Evolutionary conservation across 1,140 invertebrate genomes (phyloP), one percentile per base, ranked within the genome.

Genomic region (Microplitis demolitor): DNA sequence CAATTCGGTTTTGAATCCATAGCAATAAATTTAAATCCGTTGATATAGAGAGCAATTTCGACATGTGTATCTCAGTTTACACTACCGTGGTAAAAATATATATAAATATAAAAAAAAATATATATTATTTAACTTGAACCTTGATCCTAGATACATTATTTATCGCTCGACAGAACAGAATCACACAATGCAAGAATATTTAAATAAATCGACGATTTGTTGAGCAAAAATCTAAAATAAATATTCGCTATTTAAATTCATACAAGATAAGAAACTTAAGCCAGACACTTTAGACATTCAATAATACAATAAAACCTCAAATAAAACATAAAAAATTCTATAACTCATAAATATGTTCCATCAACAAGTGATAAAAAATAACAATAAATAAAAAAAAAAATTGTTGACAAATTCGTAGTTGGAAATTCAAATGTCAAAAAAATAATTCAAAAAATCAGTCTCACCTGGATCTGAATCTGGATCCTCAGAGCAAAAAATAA

Each of bases 101-200:
- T 16, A n/a, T 6, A 54, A 5, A 54, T 14, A 54, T 14, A 74
- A 51, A 8, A 34, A 51, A 73, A 68, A 77, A 76, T 76, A 71
- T 76, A 45, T 73, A 70, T 64, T 74, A 78, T 77, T 67, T 69
- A 66, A 73, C 74, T 72, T 81, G 78, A 81, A 79, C 79, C 77
- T 78, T 79, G 78, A 78, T 74, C 76, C 35, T 61, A 69, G 16
- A 53, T 78, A 60, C 75, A 81, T 81, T 78, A 81, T 81, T 78
- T 77, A 81, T 69, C 5, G 16, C 2, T n/a, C 35, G 34, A 5
- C 53, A 16, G 54, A 69, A 37, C 35, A 60, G 35, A 45, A 60
- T 69, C 37, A 24, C 33, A 11, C 34, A 14, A 60, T 45, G 37
- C n/a, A 45, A 13, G 45, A 56, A 34, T 31, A 35, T 31, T 8